A percentile compares a stretch with the other conserved stretches of the same genome.
Conservation (phyloP, 1,140 invertebrate genomes). For the Euura lappo region DNA sequence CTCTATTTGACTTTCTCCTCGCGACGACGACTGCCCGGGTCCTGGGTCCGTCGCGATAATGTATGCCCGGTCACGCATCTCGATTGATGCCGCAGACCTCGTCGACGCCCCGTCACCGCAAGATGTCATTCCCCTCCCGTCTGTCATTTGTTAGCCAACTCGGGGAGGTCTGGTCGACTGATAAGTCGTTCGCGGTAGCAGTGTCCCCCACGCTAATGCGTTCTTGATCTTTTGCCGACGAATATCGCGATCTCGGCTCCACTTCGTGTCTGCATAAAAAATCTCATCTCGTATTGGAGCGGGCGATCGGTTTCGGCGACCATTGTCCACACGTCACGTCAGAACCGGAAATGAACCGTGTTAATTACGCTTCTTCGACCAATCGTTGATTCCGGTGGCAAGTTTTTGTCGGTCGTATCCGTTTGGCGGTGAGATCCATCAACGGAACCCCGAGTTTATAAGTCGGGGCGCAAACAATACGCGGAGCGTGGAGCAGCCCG, state of each 20-base stretch:
- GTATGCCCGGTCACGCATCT: conserved; percentile 27
- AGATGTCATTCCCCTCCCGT: conserved; percentile 11
- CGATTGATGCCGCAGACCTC: conserved; percentile 16
- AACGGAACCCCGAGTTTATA: conserved; percentile 17
- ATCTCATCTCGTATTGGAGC: too few species aligned
- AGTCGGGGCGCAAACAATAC: conserved; percentile 41
- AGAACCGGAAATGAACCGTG: too few species aligned
- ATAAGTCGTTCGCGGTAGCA: conserved; percentile 18
- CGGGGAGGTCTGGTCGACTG: conserved; percentile 24
- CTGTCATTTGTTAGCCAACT: conserved; percentile 27
- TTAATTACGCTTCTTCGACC: too few species aligned
- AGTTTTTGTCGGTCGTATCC: too few species aligned
- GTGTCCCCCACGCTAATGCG: conserved; percentile 9
- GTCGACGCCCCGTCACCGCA: conserved; percentile 20
- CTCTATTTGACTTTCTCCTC: not conserved
- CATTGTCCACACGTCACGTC: too few species aligned
- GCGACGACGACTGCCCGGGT: not conserved
- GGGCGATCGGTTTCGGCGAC: too few species aligned
- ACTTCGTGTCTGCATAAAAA: too few species aligned
- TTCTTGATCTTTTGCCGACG: not conserved
- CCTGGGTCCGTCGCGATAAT: conserved; percentile 18
- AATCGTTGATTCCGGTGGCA: too few species aligned
- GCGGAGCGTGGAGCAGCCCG: conserved; percentile 29
- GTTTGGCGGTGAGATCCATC: not conserved
- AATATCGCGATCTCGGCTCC: not conserved